Percentiles rank a stretch among this genome's conserved stretches.
Evolutionary conservation across 2,113 vertebrate species (phyloP).

Genomic region (Festucalex cinctus): DNA sequence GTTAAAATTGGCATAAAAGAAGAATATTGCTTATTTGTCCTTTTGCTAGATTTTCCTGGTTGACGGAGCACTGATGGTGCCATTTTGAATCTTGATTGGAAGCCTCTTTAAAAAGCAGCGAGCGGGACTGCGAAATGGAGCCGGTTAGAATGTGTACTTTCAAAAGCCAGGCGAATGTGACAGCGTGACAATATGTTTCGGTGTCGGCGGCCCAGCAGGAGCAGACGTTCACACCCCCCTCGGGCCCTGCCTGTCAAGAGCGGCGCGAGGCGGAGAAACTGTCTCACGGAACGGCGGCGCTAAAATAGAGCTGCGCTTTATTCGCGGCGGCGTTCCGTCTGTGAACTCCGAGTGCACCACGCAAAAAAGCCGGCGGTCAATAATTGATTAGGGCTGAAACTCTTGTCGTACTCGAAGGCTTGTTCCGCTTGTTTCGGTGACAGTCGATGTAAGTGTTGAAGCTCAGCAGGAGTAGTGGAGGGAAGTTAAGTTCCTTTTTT

Average conservation of each 20-base stretch:
- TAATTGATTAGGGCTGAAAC: conserved; percentile 53
- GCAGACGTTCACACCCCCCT: conserved; percentile 8
- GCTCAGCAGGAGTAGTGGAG: neutral
- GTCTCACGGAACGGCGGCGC: conserved; percentile 14
- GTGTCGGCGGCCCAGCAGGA: conserved; percentile 25
- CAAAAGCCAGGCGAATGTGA: conserved; percentile 33
- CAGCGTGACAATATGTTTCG: conserved; percentile 33
- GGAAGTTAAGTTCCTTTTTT: neutral
- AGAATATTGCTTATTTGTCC: neutral
- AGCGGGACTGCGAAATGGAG: neutral
- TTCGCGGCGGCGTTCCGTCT: conserved; percentile 27
- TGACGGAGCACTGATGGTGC: neutral
- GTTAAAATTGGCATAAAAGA: neutral
- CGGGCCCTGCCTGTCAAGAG: conserved; percentile 30
- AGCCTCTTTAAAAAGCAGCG: neutral
- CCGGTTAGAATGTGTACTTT: conserved; percentile 22
- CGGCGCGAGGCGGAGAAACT: conserved; percentile 6
- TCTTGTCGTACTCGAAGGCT: conserved; percentile 7
- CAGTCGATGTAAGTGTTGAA: conserved; percentile 14
- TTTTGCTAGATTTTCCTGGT: neutral
- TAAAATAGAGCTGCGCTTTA: conserved; percentile 30
- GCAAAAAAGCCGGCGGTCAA: conserved; percentile 40
- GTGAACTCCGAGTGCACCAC: conserved; percentile 46
- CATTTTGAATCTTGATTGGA: neutral
- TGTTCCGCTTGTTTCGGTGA: conserved; percentile 18